Evolutionary conservation across 2,888 invertebrate species (phyloP).

Genomic region (Pecten maximus): DNA sequence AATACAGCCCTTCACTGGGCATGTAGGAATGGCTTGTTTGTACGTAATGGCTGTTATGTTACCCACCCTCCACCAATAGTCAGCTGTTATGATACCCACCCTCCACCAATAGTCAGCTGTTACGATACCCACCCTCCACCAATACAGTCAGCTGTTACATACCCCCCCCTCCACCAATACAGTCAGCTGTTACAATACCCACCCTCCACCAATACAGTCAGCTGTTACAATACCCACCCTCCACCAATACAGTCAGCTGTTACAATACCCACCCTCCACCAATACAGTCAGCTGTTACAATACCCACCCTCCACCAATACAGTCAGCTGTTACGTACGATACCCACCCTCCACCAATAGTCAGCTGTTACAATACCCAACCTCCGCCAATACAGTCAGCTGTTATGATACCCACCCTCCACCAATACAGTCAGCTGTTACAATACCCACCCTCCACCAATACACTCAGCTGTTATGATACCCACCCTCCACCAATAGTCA

Average conservation of each 20-base stretch:
- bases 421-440: background rate
- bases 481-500: background rate
- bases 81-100: no score
- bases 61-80: no score
- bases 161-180: no score
- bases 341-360: no score
- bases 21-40: constrained; percentile 78
- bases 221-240: background rate
- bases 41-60: constrained; percentile 60
- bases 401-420: background rate
- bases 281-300: background rate
- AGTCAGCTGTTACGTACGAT: no score
- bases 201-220: background rate
- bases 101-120: no score
- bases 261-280: background rate
- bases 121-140: no score
- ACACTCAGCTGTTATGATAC: background rate
- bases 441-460: background rate
- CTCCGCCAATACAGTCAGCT: no score
- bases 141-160: no score
- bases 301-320: no score
- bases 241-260: background rate
- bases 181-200: background rate
- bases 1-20: constrained; percentile 80
- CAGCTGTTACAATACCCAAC: no score